Evolutionary conservation across 2,888 invertebrate genomes (phyloP), one percentile per base, ranked within the genome.

Genomic region (Acrobasis suavella): DNA sequence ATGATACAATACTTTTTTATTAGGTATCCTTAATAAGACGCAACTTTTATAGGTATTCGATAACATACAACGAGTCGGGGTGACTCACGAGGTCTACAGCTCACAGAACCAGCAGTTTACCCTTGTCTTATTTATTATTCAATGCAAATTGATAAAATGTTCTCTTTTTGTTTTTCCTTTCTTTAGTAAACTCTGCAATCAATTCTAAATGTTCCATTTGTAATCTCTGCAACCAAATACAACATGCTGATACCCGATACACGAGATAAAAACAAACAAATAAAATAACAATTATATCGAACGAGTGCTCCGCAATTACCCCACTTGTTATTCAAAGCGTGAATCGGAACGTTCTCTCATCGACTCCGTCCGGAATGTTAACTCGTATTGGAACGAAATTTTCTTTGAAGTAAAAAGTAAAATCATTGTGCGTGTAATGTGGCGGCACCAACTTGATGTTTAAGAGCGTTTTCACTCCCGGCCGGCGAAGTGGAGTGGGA

Each of bases 401-500:
- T 38, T 39, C 15, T 15, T 39, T 55, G 22, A 0, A 55, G 55
- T 39, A 55, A 55, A 55, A 39, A 39, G 15, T 55, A 16, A 37
- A 55, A 55, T 55, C 39, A 55, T 55, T 55, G 16, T 16, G 55
- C 38, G 39, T 38, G 55, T 55, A 55, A 55, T 9, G 38, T 38
- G 15, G 37, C 38, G 55, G 55, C 55, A 16, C 38, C 9, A 16
- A 55, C 39, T 55, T 55, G 12, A 55, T 39, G 39, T 55, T 39
- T 38, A 55, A 17, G 55, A 55, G 39, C n/a, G 39, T 55, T 46
- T 46, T 46, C 46, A n/a, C 46, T 55, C 39, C 10, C 39, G 38
- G 38, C n/a, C 10, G 16, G 15, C 39, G 38, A 10, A n/a, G 2
- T 0, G 12, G 52, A 7, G 10, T n/a, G 14, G 14, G 22, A 52